A percentile compares a stretch with the other conserved stretches of the same genome.
phyloP scores from a whole-genome alignment of 2,113 vertebrate genomes.

The Dolichotis patagonum region DNA sequence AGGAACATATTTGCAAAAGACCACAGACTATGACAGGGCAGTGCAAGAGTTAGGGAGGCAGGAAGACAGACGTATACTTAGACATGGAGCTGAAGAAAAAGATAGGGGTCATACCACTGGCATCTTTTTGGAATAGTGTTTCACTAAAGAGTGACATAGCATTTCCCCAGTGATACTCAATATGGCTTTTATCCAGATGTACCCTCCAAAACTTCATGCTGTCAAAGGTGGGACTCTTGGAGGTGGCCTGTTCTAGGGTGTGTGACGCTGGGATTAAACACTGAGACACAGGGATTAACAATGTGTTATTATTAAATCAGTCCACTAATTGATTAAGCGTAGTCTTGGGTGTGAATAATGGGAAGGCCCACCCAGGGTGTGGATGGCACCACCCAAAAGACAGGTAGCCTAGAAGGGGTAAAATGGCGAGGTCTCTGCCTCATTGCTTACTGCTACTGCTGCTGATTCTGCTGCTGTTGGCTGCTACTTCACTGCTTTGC shows the following conservation, averaged over 20 bases:
- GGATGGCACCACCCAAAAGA: not conserved
- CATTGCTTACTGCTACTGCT: not conserved
- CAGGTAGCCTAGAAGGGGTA: not conserved
- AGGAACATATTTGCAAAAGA: not conserved
- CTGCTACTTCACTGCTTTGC: not conserved
- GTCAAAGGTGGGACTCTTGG: not conserved
- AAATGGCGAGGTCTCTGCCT: not conserved
- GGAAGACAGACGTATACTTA: no score
- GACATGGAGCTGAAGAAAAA: not conserved
- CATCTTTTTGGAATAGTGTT: not conserved
- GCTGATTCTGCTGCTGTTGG: not conserved
- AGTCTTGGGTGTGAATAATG: not conserved
- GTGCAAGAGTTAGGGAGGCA: not conserved
- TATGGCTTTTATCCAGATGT: not conserved
- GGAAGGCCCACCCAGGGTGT: not conserved
- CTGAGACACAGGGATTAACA: not conserved
- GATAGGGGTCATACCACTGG: not conserved
- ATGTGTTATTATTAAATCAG: not conserved
- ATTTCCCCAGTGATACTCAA: not conserved
- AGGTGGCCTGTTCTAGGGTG: not conserved
- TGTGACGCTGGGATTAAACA: not conserved
- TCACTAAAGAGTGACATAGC: not conserved
- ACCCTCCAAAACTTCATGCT: not conserved
- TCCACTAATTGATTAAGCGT: not conserved
- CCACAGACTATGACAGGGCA: not conserved